Percentiles rank a stretch among this genome's conserved stretches.
These are phyloP conservation scores for Thomomys bottae DNA, from an alignment of 2,113 vertebrate genomes.

Conservation along the genomic window DNA sequence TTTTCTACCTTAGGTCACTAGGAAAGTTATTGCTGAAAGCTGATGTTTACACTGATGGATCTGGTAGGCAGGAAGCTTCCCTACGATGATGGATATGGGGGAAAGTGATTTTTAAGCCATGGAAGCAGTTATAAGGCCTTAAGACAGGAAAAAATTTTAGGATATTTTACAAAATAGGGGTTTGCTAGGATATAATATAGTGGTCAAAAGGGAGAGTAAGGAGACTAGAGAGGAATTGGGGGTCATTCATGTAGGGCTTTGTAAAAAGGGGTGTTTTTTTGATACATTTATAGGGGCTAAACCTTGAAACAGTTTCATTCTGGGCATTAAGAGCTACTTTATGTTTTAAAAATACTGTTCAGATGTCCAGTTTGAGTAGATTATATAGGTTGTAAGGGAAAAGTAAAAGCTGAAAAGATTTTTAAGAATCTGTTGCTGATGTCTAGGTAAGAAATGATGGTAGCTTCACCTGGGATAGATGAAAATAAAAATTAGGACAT, in stretches of 20 bases:
- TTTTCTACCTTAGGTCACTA: neutral
- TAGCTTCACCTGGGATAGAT: neutral
- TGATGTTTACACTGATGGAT: neutral
- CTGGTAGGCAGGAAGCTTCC: neutral
- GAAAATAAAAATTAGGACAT: neutral
- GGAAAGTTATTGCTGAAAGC: neutral
- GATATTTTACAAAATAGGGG: neutral
- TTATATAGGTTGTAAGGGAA: neutral
- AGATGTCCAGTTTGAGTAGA: conserved; percentile 1
- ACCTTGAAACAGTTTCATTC: neutral
- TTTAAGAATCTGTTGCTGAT: neutral
- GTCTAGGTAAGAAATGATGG: neutral
- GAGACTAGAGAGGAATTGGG: neutral
- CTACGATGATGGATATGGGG: neutral
- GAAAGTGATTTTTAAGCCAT: neutral
- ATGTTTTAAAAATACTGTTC: neutral
- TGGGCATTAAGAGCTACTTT: neutral
- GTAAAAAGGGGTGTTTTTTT: neutral
- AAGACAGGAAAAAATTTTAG: neutral
- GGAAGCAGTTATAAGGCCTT: neutral
- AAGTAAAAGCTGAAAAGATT: neutral
- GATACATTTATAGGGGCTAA: conserved; percentile 3
- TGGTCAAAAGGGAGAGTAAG: neutral
- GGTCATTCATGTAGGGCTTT: neutral
- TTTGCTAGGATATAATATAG: neutral